These are phyloP conservation scores for Brachypalpus laphriformis DNA, from an alignment of 2,888 invertebrate species.

Conservation along the genomic window DNA sequence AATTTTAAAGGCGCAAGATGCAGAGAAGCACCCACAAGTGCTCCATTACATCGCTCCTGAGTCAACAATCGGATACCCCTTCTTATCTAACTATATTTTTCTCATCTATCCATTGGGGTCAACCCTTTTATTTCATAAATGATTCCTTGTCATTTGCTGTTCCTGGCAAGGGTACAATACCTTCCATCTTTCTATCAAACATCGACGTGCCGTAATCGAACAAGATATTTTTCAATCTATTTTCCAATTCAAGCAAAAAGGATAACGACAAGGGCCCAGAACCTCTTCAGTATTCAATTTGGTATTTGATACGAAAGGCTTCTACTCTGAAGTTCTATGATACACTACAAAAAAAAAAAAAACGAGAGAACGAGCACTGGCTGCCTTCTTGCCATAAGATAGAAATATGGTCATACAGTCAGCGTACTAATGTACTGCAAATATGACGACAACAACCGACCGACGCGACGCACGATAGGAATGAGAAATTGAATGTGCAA, in stretches of 20 bases:
- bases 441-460: not conserved
- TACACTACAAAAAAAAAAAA: not conserved
- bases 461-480: not conserved
- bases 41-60: not conserved
- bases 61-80: not conserved
- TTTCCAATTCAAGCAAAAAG: conserved; percentile 28
- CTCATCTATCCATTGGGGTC: conserved; percentile 2
- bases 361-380: not conserved
- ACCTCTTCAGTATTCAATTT: conserved; percentile 26
- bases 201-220: conserved; percentile 26
- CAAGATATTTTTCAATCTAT: conserved; percentile 53
- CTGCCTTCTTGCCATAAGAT: not conserved
- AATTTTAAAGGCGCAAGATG: not conserved
- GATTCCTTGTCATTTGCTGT: conserved; percentile 35
- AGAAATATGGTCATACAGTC: not conserved
- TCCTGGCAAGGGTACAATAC: conserved; percentile 2
- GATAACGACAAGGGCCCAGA: not conserved
- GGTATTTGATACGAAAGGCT: conserved; percentile 18
- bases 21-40: not conserved
- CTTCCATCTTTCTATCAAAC: conserved; percentile 36
- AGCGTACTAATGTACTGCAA: not conserved
- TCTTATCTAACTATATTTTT: not conserved
- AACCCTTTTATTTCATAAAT: conserved; percentile 18
- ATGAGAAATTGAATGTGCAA: not conserved
- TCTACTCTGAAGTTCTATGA: not conserved